Percentiles rank a stretch among this genome's conserved stretches.
phyloP scores from a whole-genome alignment of 2,888 invertebrate species.

The Ornithoptera alexandrae region DNA sequence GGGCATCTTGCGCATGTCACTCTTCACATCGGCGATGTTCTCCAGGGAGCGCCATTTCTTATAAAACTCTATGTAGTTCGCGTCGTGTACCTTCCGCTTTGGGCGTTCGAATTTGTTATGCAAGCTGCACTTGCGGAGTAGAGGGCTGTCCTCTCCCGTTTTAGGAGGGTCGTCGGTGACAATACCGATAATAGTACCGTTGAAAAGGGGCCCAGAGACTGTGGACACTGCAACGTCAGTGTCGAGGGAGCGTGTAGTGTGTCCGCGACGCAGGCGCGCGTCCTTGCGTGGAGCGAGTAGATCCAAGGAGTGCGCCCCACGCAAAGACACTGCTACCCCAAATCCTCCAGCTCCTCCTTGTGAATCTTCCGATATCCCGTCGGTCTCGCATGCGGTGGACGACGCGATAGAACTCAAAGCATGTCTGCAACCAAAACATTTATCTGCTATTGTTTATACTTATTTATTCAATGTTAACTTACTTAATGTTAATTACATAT shows the following conservation, averaged over 20 bases:
- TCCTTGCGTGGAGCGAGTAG: constrained; percentile 50
- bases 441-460: not conserved
- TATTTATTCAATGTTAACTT: not conserved
- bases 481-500: too few species aligned
- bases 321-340: constrained; percentile 43
- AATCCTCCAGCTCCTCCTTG: constrained; percentile 35
- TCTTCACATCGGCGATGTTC: constrained; percentile 76
- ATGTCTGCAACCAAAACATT: constrained; percentile 53
- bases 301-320: constrained; percentile 42
- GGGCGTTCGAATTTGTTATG: constrained; percentile 62
- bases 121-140: constrained; percentile 69
- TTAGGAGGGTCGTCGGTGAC: constrained; percentile 58
- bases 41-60: constrained; percentile 91
- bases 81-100: constrained; percentile 63
- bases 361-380: constrained; percentile 34
- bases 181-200: constrained; percentile 66
- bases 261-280: constrained; percentile 50
- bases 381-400: constrained; percentile 76
- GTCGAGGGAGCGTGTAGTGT: constrained; percentile 63
- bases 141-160: constrained; percentile 68
- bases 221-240: constrained; percentile 57
- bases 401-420: constrained; percentile 84
- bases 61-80: constrained; percentile 74
- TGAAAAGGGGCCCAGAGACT: constrained; percentile 66
- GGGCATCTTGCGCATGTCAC: constrained; percentile 77